These are phyloP conservation scores for Nebria ingens DNA, from an alignment of 1,140 invertebrate genomes.

Conservation along the genomic window DNA sequence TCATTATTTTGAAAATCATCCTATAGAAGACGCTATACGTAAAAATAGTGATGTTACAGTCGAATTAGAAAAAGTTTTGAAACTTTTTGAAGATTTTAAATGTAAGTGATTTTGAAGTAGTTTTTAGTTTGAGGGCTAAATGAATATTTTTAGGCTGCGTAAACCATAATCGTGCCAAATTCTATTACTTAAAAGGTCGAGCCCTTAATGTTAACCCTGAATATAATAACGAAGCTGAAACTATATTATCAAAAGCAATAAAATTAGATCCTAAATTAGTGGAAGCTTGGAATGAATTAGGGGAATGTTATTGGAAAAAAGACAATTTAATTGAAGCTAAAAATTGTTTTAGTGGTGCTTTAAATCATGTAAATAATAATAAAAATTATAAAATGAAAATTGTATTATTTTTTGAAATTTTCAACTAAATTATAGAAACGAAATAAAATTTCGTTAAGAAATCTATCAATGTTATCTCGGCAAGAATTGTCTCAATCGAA, in stretches of 20 bases:
- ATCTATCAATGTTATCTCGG: slow-evolving; percentile 73
- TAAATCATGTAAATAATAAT: slow-evolving; percentile 59
- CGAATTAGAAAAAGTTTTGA: slow-evolving; percentile 51
- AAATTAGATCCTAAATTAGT: slow-evolving; percentile 74
- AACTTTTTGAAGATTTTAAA: slow-evolving; percentile 55
- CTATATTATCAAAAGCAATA: slow-evolving; percentile 68
- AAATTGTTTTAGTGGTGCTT: slow-evolving; percentile 74
- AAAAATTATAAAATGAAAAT: slow-evolving; percentile 2
- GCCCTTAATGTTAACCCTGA: slow-evolving; percentile 62
- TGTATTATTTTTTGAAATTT: slow-evolving; percentile 13
- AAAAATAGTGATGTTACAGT: slow-evolving; percentile 55
- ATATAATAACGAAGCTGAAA: slow-evolving; percentile 58
- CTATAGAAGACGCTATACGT: slow-evolving; percentile 53
- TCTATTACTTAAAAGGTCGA: slow-evolving; percentile 64
- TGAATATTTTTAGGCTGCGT: slow-evolving; percentile 21
- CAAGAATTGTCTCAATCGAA: slow-evolving; percentile 46
- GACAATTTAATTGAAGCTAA: slow-evolving; percentile 69
- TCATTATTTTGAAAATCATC: slow-evolving; percentile 67
- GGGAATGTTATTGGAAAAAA: slow-evolving; percentile 84
- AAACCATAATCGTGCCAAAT: slow-evolving; percentile 50
- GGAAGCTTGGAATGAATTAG: slow-evolving; percentile 83
- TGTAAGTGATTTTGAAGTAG: slow-evolving; percentile 37
- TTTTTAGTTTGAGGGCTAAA: slow-evolving; percentile 11
- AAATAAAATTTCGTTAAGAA: slow-evolving; percentile 69
- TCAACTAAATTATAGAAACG: slow-evolving; percentile 42